phyloP scores from a whole-genome alignment of 2,113 vertebrate species.

The Sterrhoptilus dennistouni region DNA sequence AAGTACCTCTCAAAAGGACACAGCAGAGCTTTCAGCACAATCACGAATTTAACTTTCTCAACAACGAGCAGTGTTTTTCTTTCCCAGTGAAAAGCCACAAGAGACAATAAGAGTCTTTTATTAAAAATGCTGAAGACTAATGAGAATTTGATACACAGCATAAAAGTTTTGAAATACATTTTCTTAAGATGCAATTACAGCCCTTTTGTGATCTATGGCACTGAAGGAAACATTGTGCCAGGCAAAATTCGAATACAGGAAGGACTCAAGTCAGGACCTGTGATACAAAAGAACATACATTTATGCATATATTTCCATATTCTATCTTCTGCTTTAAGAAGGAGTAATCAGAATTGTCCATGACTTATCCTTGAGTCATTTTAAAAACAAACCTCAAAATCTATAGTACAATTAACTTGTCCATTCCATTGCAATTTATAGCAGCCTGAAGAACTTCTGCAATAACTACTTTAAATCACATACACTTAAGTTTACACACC shows the following conservation, averaged over 20 bases:
- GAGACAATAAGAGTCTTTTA: neutral
- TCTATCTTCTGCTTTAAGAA: neutral
- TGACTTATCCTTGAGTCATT: neutral
- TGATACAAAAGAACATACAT: neutral
- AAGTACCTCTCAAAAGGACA: neutral
- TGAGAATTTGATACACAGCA: neutral
- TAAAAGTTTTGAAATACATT: neutral
- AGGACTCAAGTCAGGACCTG: neutral
- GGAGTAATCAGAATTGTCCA: neutral
- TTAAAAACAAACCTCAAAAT: neutral
- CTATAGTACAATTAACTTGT: neutral
- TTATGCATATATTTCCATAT: neutral
- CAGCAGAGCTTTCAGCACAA: neutral
- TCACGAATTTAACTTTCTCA: neutral
- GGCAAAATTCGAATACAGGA: neutral
- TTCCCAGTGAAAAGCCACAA: neutral
- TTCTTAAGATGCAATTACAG: neutral
- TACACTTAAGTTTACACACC: neutral
- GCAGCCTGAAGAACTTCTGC: neutral
- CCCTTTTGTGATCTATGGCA: neutral
- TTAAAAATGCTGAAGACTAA: neutral
- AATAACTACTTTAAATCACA: neutral
- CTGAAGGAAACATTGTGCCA: neutral
- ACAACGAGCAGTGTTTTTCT: neutral
- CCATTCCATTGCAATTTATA: neutral